These are phyloP conservation scores for Spatula clypeata DNA, from an alignment of 2,797 vertebrate genomes.

Conservation along the genomic window DNA sequence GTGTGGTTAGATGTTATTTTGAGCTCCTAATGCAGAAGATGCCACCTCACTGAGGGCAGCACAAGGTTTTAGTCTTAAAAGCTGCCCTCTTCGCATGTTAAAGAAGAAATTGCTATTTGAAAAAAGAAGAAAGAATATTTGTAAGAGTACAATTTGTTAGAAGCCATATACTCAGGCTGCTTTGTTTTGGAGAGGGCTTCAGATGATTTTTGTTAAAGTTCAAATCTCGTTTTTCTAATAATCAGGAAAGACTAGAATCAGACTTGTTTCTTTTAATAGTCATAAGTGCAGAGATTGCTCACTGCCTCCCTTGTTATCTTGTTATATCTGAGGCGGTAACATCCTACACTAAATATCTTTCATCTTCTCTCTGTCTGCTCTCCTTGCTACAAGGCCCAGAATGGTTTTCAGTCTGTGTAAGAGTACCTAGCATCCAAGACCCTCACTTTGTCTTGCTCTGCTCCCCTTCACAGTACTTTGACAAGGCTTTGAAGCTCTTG, in stretches of 20 bases:
- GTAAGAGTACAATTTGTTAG: neutral
- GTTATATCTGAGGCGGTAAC: neutral
- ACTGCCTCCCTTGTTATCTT: neutral
- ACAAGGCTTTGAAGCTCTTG: neutral
- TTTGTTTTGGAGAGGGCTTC: neutral
- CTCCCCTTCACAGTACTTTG: neutral
- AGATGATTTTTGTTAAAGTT: neutral
- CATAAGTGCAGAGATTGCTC: neutral
- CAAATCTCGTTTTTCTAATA: neutral
- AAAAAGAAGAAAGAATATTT: neutral
- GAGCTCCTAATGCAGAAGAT: neutral
- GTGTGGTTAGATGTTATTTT: conserved; percentile 12
- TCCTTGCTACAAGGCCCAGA: neutral
- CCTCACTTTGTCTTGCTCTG: neutral
- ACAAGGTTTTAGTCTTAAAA: neutral
- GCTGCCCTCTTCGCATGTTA: neutral
- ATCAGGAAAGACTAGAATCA: neutral
- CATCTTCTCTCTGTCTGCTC: neutral
- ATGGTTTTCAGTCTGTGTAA: neutral
- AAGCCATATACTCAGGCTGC: neutral
- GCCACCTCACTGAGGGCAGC: neutral
- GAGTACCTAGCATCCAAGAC: neutral
- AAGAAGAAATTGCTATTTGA: neutral
- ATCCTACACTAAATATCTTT: neutral
- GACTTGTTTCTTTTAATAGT: neutral